phyloP scores from a whole-genome alignment of 2,888 invertebrate species.

The Andrena praecox region DNA sequence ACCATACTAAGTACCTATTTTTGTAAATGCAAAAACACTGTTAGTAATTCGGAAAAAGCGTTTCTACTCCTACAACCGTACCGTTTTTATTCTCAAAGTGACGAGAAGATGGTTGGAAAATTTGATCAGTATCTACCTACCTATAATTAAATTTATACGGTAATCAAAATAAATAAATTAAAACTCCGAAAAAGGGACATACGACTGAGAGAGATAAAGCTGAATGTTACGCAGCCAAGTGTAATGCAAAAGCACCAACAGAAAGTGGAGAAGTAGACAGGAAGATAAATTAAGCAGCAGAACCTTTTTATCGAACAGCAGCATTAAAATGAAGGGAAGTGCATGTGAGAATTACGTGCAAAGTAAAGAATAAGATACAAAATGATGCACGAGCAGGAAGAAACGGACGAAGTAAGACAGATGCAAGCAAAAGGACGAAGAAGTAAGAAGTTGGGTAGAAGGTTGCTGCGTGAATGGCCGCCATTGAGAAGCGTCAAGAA shows the following conservation, averaged over 20 bases:
- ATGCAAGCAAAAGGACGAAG: slow-evolving; percentile 24
- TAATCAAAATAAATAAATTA: no score
- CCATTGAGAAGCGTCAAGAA: slow-evolving; percentile 67
- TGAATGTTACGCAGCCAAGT: neutral
- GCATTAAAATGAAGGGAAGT: slow-evolving; percentile 20
- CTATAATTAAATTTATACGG: no score
- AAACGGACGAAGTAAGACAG: slow-evolving; percentile 27
- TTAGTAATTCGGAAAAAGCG: no score
- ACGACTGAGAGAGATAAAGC: neutral
- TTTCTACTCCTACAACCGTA: no score
- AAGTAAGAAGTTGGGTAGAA: slow-evolving; percentile 34
- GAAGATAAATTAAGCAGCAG: slow-evolving; percentile 1
- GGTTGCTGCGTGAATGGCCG: slow-evolving; percentile 68
- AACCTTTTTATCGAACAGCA: slow-evolving; percentile 1
- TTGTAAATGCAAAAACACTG: no score
- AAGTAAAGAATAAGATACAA: slow-evolving; percentile 21
- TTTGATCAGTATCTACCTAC: no score
- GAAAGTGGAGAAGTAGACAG: neutral
- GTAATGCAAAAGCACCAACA: neutral
- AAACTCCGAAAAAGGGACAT: no score
- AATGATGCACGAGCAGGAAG: slow-evolving; percentile 35
- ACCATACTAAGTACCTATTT: no score
- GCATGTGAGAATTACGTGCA: slow-evolving; percentile 20
- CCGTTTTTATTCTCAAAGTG: no score
- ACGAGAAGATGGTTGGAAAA: no score